Evolutionary conservation across 2,113 vertebrate genomes (phyloP).

Genomic region (Neogale vison): DNA sequence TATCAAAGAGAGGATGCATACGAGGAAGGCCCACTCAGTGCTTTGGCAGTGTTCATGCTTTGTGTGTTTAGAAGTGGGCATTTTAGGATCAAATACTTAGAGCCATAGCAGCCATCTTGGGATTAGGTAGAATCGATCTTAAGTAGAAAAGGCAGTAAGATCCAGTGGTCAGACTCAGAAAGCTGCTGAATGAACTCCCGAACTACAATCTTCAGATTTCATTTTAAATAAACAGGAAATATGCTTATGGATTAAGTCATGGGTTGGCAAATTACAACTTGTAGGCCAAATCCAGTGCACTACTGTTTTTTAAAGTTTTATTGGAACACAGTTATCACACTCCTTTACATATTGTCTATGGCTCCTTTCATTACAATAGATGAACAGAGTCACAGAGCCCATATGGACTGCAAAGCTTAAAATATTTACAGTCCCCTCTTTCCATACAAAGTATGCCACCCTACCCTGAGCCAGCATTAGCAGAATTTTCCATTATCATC

Average conservation of each 20-base stretch:
- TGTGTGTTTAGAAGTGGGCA: background rate
- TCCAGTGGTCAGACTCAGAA: background rate
- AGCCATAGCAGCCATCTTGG: background rate
- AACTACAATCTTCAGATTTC: background rate
- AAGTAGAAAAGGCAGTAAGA: background rate
- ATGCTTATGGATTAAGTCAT: background rate
- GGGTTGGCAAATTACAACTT: background rate
- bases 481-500: background rate
- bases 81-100: background rate
- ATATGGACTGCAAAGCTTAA: background rate
- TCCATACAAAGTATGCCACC: background rate
- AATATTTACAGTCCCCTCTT: background rate
- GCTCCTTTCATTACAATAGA: background rate
- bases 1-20: background rate
- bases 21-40: background rate
- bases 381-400: background rate
- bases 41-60: background rate
- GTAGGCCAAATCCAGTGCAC: background rate
- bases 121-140: background rate
- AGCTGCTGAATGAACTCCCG: background rate
- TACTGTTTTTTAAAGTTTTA: constrained; percentile 1
- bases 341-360: background rate
- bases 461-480: background rate
- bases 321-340: background rate
- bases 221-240: background rate